Conservation (phyloP, 2,888 invertebrate genomes). For the Hyposoter dolosus region DNA sequence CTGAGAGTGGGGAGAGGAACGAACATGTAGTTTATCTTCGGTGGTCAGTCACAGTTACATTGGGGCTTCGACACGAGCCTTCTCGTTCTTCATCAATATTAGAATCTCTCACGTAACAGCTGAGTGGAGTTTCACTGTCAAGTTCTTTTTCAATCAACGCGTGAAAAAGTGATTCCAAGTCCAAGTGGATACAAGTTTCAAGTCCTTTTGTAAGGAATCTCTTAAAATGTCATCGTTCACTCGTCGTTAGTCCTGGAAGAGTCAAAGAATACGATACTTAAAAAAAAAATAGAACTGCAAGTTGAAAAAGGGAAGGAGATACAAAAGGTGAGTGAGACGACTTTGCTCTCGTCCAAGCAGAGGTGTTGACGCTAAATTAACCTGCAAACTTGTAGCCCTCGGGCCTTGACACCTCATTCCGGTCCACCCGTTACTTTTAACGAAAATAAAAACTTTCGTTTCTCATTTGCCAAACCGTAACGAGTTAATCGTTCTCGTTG, state of each 20-base stretch:
- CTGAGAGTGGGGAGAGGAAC: not conserved
- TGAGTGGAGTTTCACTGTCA: not conserved
- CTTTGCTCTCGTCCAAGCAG: conserved; percentile 30
- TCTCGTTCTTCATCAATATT: not conserved
- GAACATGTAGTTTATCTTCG: not conserved
- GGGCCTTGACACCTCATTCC: conserved; percentile 33
- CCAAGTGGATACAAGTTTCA: not conserved
- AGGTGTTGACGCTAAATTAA: conserved; percentile 30
- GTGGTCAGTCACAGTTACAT: not conserved
- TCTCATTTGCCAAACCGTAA: conserved; percentile 53
- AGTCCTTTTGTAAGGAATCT: not conserved
- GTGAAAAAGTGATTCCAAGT: not conserved
- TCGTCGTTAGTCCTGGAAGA: not conserved
- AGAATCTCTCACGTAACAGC: not conserved
- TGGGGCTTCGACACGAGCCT: not conserved
- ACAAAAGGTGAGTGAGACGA: not conserved
- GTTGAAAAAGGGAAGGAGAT: not conserved
- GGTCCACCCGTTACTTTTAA: conserved; percentile 39
- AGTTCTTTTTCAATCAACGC: not conserved
- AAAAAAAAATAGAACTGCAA: not conserved
- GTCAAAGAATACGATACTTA: not conserved
- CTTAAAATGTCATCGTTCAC: not conserved
- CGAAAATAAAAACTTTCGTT: conserved; percentile 63
- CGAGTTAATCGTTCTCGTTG: conserved; percentile 71
- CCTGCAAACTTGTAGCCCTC: not conserved